A percentile compares a stretch with the other conserved stretches of the same genome.
Evolutionary conservation across 2,113 vertebrate genomes (phyloP).

Genomic region (Desmodus rotundus): DNA sequence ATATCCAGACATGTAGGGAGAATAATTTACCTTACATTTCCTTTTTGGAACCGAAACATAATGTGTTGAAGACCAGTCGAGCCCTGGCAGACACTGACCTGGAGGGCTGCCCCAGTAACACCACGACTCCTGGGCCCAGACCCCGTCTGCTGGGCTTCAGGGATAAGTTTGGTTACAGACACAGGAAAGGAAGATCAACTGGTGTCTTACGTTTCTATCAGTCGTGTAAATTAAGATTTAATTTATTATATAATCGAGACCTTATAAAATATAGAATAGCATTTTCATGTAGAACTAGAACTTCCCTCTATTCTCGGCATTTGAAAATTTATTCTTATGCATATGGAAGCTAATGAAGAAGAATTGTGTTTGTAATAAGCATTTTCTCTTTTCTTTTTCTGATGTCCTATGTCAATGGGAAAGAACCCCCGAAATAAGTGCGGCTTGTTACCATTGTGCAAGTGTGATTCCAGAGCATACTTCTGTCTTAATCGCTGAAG

Average conservation of each 20-base stretch:
- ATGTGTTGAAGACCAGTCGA: neutral
- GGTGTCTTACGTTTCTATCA: neutral
- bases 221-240: slow-evolving; percentile 38
- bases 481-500: slow-evolving; percentile 57
- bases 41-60: neutral
- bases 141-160: too few species aligned
- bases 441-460: neutral
- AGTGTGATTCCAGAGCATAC: slow-evolving; percentile 28
- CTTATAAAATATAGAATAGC: slow-evolving; percentile 36
- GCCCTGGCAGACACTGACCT: too few species aligned
- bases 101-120: too few species aligned
- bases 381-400: slow-evolving; percentile 39
- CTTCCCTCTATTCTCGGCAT: neutral
- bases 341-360: neutral
- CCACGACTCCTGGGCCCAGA: too few species aligned
- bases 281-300: slow-evolving; percentile 21
- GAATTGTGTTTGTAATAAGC: slow-evolving; percentile 28
- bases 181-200: neutral
- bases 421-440: slow-evolving; percentile 5
- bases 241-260: slow-evolving; percentile 6
- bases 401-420: slow-evolving; percentile 17
- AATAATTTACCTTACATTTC: slow-evolving; percentile 2
- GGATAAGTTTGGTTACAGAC: too few species aligned
- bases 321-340: slow-evolving; percentile 51
- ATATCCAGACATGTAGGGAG: neutral